These are phyloP conservation scores for Ctenosaura bakeri DNA, from an alignment of 2,797 vertebrate genomes.

Conservation along the genomic window DNA sequence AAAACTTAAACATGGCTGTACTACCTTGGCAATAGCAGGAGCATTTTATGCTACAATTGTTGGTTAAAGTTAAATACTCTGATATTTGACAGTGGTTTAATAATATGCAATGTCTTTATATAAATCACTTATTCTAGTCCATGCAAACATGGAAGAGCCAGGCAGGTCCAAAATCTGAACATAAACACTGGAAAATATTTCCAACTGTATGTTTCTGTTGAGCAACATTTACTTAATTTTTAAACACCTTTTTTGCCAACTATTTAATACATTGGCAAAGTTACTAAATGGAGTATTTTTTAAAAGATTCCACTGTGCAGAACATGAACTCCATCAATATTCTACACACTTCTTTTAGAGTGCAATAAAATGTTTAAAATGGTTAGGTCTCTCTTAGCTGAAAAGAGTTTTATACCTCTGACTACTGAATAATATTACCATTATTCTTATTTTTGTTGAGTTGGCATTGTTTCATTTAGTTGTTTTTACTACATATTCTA, in stretches of 20 bases:
- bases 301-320: conserved; percentile 52
- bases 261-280: conserved; percentile 73
- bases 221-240: conserved; percentile 76
- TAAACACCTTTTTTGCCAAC: conserved; percentile 69
- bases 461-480: not conserved
- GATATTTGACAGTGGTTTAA: conserved; percentile 73
- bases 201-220: conserved; percentile 74
- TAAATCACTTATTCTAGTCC: conserved; percentile 76
- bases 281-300: conserved; percentile 46
- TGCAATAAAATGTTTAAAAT: conserved; percentile 53
- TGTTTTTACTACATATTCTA: not conserved
- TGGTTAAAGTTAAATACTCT: conserved; percentile 55
- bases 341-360: conserved; percentile 48
- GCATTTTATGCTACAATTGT: conserved; percentile 48
- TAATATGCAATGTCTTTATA: conserved; percentile 77
- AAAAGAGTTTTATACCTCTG: not conserved
- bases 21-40: conserved; percentile 30
- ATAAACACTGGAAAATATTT: conserved; percentile 81
- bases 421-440: not conserved
- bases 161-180: conserved; percentile 80
- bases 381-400: not conserved
- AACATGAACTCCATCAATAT: conserved; percentile 24
- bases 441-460: not conserved
- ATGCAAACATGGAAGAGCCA: conserved; percentile 79
- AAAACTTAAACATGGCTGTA: conserved; percentile 17